Percentiles rank a stretch among this genome's conserved stretches.
Evolutionary conservation across 2,113 vertebrate genomes (phyloP).

Genomic region (Phalacrocorax carbo): DNA sequence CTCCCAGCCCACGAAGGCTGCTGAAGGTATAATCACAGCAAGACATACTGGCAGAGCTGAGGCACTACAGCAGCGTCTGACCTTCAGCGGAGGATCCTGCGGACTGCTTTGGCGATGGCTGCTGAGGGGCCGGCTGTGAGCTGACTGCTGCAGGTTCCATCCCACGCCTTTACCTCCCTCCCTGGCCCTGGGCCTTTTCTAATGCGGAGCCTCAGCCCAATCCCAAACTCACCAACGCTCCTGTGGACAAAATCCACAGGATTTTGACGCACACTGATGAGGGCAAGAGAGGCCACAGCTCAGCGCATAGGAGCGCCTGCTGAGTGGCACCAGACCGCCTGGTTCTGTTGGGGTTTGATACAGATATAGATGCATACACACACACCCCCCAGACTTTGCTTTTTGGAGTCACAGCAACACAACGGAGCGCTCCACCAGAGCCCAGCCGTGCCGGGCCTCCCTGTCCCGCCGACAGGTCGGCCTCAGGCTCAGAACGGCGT

Average conservation of each 20-base stretch:
- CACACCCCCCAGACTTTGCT: background rate
- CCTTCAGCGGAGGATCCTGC: no score
- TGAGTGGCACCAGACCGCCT: background rate
- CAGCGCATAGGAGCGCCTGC: fast-evolving
- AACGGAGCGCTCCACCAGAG: background rate
- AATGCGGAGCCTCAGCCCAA: background rate
- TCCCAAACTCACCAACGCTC: no score
- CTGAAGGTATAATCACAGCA: background rate
- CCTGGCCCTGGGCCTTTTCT: background rate
- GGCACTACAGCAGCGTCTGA: background rate
- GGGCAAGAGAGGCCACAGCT: background rate
- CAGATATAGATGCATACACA: fast-evolving
- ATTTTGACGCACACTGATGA: no score
- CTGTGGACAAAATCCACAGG: background rate
- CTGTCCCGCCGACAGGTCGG: background rate
- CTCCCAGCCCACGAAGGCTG: background rate
- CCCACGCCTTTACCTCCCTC: no score
- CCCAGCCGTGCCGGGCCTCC: background rate
- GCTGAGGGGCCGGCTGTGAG: background rate
- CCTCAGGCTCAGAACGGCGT: background rate
- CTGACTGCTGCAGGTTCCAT: no score
- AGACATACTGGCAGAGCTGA: background rate
- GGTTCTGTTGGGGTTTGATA: background rate
- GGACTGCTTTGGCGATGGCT: background rate
- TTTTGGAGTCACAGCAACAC: fast-evolving